Evolutionary conservation across 2,888 invertebrate species (phyloP).

Genomic region (Aporophyla nigra): DNA sequence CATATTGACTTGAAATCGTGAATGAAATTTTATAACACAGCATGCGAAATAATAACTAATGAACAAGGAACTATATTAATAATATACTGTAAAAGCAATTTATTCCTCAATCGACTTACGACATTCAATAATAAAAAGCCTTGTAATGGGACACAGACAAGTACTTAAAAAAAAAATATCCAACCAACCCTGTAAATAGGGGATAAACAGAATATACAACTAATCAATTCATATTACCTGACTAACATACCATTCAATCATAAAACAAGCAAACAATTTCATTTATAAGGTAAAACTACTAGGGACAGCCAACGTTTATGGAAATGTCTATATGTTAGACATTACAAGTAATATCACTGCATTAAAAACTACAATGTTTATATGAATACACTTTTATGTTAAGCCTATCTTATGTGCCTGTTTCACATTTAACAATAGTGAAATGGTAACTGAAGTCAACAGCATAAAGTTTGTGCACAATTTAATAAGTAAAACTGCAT

Average conservation of each 20-base stretch:
- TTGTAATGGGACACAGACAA: constrained; percentile 41
- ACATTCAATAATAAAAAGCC: constrained; percentile 58
- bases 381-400: constrained; percentile 73
- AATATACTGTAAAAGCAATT: constrained; percentile 64
- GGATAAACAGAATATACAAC: constrained; percentile 64
- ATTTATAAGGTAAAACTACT: constrained; percentile 60
- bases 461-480: constrained; percentile 61
- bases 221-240: constrained; percentile 58
- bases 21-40: constrained; percentile 74
- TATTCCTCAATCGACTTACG: constrained; percentile 57
- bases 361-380: constrained; percentile 73
- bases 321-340: constrained; percentile 65
- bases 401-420: constrained; percentile 73
- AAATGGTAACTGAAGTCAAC: constrained; percentile 84
- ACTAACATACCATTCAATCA: constrained; percentile 61
- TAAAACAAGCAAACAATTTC: constrained; percentile 57
- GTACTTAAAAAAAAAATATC: constrained; percentile 52
- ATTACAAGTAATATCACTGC: constrained; percentile 86
- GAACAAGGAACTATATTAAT: constrained; percentile 78
- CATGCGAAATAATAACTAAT: constrained; percentile 76
- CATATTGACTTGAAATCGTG: constrained; percentile 82
- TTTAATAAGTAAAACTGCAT: constrained; percentile 52
- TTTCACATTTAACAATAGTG: constrained; percentile 72
- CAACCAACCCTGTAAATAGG: constrained; percentile 60
- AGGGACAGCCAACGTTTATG: constrained; percentile 64